phyloP scores from a whole-genome alignment of 2,113 vertebrate species.

The Nycticebus coucang region DNA sequence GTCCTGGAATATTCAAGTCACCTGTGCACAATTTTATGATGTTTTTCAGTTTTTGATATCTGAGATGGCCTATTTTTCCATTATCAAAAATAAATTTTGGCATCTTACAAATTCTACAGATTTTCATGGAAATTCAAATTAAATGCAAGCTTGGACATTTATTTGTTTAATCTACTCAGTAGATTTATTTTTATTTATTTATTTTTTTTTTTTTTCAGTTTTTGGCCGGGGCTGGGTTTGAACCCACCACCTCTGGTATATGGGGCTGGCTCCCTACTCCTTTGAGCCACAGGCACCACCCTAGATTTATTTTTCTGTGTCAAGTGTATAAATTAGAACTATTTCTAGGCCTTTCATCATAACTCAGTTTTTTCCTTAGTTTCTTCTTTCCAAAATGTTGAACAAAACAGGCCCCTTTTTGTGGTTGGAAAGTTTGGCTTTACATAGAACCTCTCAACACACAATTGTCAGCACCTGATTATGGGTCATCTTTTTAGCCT shows the following conservation, averaged over 20 bases:
- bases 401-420: constrained; percentile 73
- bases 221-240: too few relatives aligned
- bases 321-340: constrained; percentile 61
- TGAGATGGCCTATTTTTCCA: background rate
- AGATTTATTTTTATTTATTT: background rate
- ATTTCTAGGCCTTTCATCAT: constrained; percentile 67
- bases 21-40: background rate
- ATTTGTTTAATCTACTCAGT: constrained; percentile 61
- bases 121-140: constrained; percentile 67
- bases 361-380: constrained; percentile 52
- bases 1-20: background rate
- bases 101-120: constrained; percentile 52
- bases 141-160: constrained; percentile 42
- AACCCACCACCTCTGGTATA: too few relatives aligned
- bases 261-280: too few relatives aligned
- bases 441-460: constrained; percentile 74
- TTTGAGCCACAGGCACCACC: too few relatives aligned
- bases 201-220: constrained; percentile 7
- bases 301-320: constrained; percentile 51
- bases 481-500: constrained; percentile 78
- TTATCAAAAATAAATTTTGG: constrained; percentile 60
- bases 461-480: constrained; percentile 79
- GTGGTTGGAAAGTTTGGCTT: constrained; percentile 79
- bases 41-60: background rate
- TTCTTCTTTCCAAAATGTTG: constrained; percentile 69